Base-by-base conservation (phyloP, 2,888 invertebrate species). In the Peribatodes rhomboidaria region DNA sequence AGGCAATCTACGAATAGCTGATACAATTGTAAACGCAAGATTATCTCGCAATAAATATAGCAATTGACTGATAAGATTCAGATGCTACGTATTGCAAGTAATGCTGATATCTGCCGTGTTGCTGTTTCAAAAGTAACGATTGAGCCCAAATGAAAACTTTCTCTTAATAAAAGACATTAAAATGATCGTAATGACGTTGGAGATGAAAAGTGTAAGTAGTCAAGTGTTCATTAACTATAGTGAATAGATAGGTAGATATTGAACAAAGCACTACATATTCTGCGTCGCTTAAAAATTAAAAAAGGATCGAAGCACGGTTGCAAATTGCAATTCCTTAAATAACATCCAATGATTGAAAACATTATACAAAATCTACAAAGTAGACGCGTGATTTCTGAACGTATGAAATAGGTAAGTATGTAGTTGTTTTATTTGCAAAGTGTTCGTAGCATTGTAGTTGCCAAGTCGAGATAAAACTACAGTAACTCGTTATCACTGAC, bases 401-500 rank as follows among this genome's bases (percentile, higher is more conserved):
- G n/a, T 10, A 37, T 13, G 27, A 27, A 27, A n/a, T n/a, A n/a
- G n/a, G n/a, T n/a, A n/a, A n/a, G n/a, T n/a, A n/a, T n/a, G 13
- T 9, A 39, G 35, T 41, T 22, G 56, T 44, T 16, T 47, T 61
- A 63, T 63, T 67, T 69, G 57, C 57, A 66, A 50, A 56, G 47
- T 59, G 37, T 71, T 66, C 65, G 55, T 64, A 68, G 44, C 55
- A 18, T 55, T 59, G 70, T 74, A 87, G 87, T 86, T 88, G 85
- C 76, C 71, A 65, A 77, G 81, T 78, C 76, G 79, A 85, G 90
- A 90, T 90, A 89, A 86, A 79, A 78, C 79, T 73, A 66, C 78
- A 77, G 77, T 75, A 76, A 77, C 69, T 78, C 72, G 79, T 89
- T 89, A 90, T 90, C 89, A 82, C 73, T 78, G 77, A 82, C 83